phyloP scores from a whole-genome alignment of 35 echinoderm and acorn worm genomes.

The Lytechinus variegatus region DNA sequence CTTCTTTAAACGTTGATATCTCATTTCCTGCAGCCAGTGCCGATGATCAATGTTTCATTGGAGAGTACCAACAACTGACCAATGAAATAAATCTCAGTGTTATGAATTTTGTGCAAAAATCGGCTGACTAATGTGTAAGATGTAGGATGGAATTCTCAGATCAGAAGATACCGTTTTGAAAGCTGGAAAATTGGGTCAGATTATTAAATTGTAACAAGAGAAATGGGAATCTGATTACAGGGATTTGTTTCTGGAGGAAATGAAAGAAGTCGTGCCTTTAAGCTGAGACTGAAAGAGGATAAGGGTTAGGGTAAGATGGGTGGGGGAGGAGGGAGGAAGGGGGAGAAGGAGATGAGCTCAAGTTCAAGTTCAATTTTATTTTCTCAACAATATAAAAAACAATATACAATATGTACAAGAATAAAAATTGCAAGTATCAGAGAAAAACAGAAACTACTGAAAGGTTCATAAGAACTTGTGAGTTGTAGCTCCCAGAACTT shows the following conservation, averaged over 20 bases:
- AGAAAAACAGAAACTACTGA: no score
- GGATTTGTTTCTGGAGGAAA: conserved; percentile 13
- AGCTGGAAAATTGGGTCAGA: conserved; percentile 36
- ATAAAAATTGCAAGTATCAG: no score
- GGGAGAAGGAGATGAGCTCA: background rate
- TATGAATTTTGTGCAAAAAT: background rate
- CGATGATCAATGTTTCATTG: background rate
- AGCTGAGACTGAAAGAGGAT: background rate
- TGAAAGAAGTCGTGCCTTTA: background rate
- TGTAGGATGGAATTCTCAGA: background rate
- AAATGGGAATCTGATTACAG: background rate
- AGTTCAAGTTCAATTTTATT: no score
- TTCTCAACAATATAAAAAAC: no score
- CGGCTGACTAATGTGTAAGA: background rate
- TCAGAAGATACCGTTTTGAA: background rate
- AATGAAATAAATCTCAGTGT: background rate
- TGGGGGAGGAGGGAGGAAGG: background rate
- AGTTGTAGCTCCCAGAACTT: no score
- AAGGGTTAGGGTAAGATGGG: background rate
- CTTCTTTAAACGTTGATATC: background rate
- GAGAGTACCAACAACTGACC: background rate
- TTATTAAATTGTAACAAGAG: conserved; percentile 32
- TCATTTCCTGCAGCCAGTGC: background rate
- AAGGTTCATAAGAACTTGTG: no score
- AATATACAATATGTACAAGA: no score